A percentile compares a stretch with the other conserved stretches of the same genome.
phyloP scores from a whole-genome alignment of 2,113 vertebrate genomes.

The Hirundichthys speculiger region DNA sequence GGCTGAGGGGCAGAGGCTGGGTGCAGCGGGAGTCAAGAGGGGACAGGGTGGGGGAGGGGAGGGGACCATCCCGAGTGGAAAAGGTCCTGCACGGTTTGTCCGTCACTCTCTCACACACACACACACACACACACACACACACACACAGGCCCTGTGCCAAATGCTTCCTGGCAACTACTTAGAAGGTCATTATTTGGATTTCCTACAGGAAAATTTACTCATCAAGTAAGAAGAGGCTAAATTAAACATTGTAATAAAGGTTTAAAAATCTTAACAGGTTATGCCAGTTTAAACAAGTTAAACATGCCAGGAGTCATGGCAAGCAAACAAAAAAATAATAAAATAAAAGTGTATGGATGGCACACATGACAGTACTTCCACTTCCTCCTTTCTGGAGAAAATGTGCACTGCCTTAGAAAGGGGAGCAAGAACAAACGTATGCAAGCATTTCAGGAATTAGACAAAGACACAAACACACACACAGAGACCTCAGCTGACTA shows the following conservation, averaged over 20 bases:
- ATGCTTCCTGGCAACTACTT: constrained; percentile 47
- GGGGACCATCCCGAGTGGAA: constrained; percentile 59
- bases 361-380: constrained; percentile 50
- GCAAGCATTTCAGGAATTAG: constrained; percentile 76
- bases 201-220: constrained; percentile 8
- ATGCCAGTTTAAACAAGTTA: too few relatives aligned
- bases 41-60: constrained; percentile 65
- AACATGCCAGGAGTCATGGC: neutral
- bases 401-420: constrained; percentile 27
- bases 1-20: constrained; percentile 58
- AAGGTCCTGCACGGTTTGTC: constrained; percentile 59
- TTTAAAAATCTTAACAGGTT: too few relatives aligned
- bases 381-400: constrained; percentile 65
- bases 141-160: constrained; percentile 23
- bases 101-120: constrained; percentile 30
- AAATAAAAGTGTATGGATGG: constrained; percentile 50
- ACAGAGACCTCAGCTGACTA: constrained; percentile 67
- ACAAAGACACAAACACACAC: constrained; percentile 37
- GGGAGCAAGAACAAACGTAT: constrained; percentile 66
- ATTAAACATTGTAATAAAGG: neutral
- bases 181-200: constrained; percentile 38
- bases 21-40: constrained; percentile 66
- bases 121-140: too few relatives aligned
- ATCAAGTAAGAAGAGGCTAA: neutral
- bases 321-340: neutral